phyloP scores from a whole-genome alignment of 2,797 vertebrate species.

The Manis javanica region DNA sequence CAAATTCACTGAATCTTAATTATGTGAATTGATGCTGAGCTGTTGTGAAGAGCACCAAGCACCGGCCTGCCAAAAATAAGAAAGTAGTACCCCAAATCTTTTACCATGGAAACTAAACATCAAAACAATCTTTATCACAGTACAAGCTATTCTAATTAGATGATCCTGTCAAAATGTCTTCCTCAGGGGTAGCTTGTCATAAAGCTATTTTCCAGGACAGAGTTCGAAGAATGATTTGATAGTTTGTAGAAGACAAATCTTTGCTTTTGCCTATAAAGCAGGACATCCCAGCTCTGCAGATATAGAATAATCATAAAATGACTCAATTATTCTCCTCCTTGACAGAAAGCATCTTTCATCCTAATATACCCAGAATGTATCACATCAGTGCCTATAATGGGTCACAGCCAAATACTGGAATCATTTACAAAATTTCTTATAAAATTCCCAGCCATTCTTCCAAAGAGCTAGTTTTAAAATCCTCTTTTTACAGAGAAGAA shows the following conservation, averaged over 20 bases:
- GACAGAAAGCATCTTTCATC: background rate
- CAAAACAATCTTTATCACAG: background rate
- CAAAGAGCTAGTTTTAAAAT: background rate
- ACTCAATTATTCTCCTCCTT: background rate
- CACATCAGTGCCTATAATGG: background rate
- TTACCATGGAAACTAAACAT: conserved; percentile 8
- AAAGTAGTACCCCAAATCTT: background rate
- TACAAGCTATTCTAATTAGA: conserved; percentile 28
- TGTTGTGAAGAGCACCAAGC: background rate
- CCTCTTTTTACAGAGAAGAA: background rate
- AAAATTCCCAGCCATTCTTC: background rate
- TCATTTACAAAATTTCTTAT: background rate
- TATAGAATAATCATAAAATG: background rate
- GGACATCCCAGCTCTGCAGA: background rate
- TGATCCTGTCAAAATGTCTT: background rate
- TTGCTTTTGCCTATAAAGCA: background rate
- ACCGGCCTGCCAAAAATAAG: conserved; percentile 17
- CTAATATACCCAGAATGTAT: background rate
- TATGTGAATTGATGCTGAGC: background rate
- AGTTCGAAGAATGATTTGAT: conserved; percentile 29
- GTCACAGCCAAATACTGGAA: background rate
- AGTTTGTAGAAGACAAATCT: background rate
- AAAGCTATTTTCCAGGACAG: conserved; percentile 8
- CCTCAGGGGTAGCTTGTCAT: background rate
- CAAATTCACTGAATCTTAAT: background rate